Conservation (phyloP, 2,888 invertebrate species). For the Frankliniella intonsa region DNA sequence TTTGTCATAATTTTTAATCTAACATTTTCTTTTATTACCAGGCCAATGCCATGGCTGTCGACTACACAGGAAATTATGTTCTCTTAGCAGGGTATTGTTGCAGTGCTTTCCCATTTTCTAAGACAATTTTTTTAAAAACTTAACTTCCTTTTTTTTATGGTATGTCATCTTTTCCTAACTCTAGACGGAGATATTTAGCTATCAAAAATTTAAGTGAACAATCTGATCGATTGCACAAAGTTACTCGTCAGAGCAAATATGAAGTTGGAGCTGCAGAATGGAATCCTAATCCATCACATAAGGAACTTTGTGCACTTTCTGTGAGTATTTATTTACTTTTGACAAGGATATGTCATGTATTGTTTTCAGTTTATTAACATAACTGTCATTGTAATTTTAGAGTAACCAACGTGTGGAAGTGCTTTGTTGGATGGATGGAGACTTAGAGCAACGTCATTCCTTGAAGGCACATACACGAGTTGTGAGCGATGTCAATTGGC, state of each 20-base stretch:
- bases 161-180: slow-evolving; percentile 28
- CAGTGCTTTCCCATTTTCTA: slow-evolving; percentile 5
- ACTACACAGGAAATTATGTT: slow-evolving; percentile 78
- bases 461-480: slow-evolving; percentile 78
- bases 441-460: slow-evolving; percentile 66
- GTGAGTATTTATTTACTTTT: slow-evolving; percentile 51
- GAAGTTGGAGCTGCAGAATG: slow-evolving; percentile 90
- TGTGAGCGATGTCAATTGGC: slow-evolving; percentile 90
- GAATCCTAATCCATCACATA: slow-evolving; percentile 74
- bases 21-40: slow-evolving; percentile 45
- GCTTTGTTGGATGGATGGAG: slow-evolving; percentile 67
- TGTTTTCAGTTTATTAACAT: not conserved
- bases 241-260: slow-evolving; percentile 84
- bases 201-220: slow-evolving; percentile 70
- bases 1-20: not conserved
- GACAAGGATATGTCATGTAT: not conserved
- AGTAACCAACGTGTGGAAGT: slow-evolving; percentile 85
- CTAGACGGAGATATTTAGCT: slow-evolving; percentile 69
- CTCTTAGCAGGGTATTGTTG: slow-evolving; percentile 69
- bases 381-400: slow-evolving; percentile 48
- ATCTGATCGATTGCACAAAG: slow-evolving; percentile 66
- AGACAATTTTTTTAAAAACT: slow-evolving; percentile 3
- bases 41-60: slow-evolving; percentile 90
- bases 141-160: not conserved
- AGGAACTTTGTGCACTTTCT: slow-evolving; percentile 81